Base-by-base conservation (phyloP, 1,140 invertebrate species). In the Atta cephalotes region DNA sequence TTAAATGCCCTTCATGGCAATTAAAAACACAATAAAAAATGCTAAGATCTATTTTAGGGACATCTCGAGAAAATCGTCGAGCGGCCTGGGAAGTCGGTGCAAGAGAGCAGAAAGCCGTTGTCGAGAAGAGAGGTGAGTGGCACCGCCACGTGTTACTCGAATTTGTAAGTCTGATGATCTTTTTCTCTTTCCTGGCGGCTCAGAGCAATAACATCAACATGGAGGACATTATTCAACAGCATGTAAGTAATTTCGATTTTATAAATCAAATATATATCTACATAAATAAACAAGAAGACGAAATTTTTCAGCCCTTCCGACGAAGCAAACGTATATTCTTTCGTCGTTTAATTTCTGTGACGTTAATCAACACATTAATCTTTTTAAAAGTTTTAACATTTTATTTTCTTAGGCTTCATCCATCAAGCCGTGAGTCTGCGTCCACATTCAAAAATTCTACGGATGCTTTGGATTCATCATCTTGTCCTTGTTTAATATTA, bases 31-130 rank as follows among this genome's bases (percentile, higher is more conserved):
- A 51, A 63, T 84, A 63, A 68, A 53, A 82, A 51, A 81, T 72
- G 16, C 65, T 2, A 65, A 82, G 65, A 82, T 66, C 88, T 51
- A 14, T 91, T 96, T 56, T 96, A 98, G 97, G 98, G 97, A 92
- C 97, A 98, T 94, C 95, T 98, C 87, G 97, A 98, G 93, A 97
- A 97, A 91, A 98, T 98, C 91, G 96, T 98, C 18, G 97, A 98
- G 94, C 96, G 97, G 87, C 97, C 97, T 1, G 97, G 97, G 78
- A 96, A 95, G 88, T 93, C 94, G 66, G 92, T 95, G 49, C 95
- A 96, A 79, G 96, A 96, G 70, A 92, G 92, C 71, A 95, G 96
- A 68, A 96, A 96, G 76, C 97, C 97, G 18, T 92, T 98, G 77
- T 97, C 96, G 1, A 96, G 97, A 86, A 96, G 97, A 91, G 96